phyloP scores from a whole-genome alignment of 2,113 vertebrate species.

The Neogale vison region DNA sequence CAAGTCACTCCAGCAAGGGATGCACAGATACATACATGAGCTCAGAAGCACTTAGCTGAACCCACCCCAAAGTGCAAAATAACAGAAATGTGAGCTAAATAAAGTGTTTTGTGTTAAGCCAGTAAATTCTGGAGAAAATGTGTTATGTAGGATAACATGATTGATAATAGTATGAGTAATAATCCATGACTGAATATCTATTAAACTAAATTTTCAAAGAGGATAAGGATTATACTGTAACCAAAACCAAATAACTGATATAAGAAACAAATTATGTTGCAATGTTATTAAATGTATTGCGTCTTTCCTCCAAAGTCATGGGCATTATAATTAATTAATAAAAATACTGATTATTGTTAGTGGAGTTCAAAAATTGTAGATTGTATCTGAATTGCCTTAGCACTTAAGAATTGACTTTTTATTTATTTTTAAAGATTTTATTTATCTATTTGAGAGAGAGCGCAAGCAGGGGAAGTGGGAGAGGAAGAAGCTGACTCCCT shows the following conservation, averaged over 20 bases:
- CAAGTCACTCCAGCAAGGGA: not conserved
- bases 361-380: not conserved
- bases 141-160: not conserved
- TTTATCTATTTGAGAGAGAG: not conserved
- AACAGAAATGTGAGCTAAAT: not conserved
- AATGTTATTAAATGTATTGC: not conserved
- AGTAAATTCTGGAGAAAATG: not conserved
- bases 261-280: not conserved
- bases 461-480: too few species aligned
- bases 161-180: not conserved
- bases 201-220: not conserved
- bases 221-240: not conserved
- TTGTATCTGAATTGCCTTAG: not conserved
- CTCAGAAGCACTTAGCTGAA: not conserved
- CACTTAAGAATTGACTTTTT: not conserved
- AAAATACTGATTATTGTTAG: not conserved
- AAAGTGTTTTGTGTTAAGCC: not conserved
- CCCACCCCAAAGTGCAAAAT: not conserved
- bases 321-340: not conserved
- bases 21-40: not conserved
- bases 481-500: not conserved
- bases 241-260: not conserved
- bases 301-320: not conserved
- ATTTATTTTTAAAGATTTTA: not conserved
- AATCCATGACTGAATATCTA: not conserved